Evolutionary conservation across 2,888 invertebrate genomes (phyloP), one percentile per base, ranked within the genome.

Genomic region (Amblyjoppa proteus): DNA sequence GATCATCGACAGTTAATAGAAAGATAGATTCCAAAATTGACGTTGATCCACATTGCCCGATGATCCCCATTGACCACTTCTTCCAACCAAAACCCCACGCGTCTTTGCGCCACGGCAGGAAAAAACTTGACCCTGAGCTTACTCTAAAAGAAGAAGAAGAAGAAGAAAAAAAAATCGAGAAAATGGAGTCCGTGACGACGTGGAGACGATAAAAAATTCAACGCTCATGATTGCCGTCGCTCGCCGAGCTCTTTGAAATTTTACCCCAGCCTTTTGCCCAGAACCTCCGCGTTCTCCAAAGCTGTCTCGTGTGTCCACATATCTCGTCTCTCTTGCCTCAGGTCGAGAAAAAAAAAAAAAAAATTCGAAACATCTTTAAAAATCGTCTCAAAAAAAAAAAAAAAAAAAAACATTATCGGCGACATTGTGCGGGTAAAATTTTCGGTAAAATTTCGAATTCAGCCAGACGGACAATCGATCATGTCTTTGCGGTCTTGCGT

Each of bases 161-260:
- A 64, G 28, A n/a, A 28, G n/a, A 25, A 53, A 56, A 58, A 58
- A 2, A 73, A 61, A 68, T 13, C 45, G 45, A 45, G 53, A 82
- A 58, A 76, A 76, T 16, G 45, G 69, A 68, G 61, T 56, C 25
- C 20, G 49, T 49, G 45, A 31, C n/a, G 31, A 49, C n/a, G 66
- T 71, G 41, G 41, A 34, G 56, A 16, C 77, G 79, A 74, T 83
- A 74, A 74, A 83, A 83, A 83, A 79, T 83, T 73, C 79, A 79
- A 79, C 74, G 74, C 61, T 69, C 74, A 49, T 79, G 78, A 83
- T 79, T 70, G 83, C 78, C 61, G 74, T 28, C 69, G 74, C 73
- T 73, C 61, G 49, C 51, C 73, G 49, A 78, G 74, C 56, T 56
- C 73, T 58, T 71, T 83, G 71, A 71, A 83, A 77, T 66, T 77